Conservation (phyloP, 1,140 invertebrate genomes). For the Drosophila nigromelanica region DNA sequence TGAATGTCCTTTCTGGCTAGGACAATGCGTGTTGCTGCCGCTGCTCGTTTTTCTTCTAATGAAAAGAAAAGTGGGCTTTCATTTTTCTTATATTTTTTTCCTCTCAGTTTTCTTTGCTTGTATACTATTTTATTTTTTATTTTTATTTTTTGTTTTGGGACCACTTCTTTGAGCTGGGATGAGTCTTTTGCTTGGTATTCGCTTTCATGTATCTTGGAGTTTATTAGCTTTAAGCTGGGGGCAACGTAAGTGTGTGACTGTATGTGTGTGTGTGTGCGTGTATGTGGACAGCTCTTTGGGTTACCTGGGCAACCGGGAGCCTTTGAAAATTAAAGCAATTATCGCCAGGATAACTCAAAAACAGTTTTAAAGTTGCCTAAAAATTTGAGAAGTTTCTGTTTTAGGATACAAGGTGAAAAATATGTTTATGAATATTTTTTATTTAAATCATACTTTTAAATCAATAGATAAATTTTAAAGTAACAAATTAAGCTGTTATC, state of each 20-base stretch:
- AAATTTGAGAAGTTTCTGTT: not conserved
- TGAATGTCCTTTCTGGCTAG: constrained; percentile 56
- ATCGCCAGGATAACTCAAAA: constrained; percentile 16
- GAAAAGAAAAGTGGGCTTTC: constrained; percentile 74
- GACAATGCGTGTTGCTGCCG: constrained; percentile 50
- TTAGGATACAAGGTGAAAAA: not conserved
- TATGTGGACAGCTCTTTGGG: constrained; percentile 40
- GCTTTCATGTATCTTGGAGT: constrained; percentile 69
- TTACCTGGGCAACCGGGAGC: constrained; percentile 54
- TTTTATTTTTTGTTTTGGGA: constrained; percentile 27
- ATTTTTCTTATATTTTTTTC: constrained; percentile 54
- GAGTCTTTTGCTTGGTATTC: constrained; percentile 58
- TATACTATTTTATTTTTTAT: constrained; percentile 47
- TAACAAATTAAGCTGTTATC: no score
- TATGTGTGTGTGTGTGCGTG: constrained; percentile 18
- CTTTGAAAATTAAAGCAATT: constrained; percentile 67
- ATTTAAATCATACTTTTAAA: no score
- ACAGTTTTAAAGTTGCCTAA: constrained; percentile 3
- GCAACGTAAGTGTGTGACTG: constrained; percentile 3
- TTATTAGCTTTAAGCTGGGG: constrained; percentile 70
- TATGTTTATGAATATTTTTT: no score
- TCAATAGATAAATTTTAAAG: no score
- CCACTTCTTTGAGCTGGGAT: constrained; percentile 31
- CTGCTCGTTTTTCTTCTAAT: constrained; percentile 72
- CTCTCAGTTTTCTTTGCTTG: constrained; percentile 25